These are phyloP conservation scores for Potorous gilbertii DNA, from an alignment of 2,797 vertebrate species.

Conservation along the genomic window DNA sequence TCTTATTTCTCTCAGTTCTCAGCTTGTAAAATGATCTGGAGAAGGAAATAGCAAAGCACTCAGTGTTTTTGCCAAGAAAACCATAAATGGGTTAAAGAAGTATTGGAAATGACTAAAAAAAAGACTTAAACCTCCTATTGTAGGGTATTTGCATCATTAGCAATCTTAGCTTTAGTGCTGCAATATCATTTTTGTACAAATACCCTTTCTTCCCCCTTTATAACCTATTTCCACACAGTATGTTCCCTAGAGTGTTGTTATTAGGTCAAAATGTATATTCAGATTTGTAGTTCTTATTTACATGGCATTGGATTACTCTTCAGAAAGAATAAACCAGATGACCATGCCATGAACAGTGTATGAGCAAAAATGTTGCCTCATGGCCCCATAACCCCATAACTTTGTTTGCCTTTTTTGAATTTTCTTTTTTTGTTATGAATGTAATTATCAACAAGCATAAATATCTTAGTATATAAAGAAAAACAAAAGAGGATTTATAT, in stretches of 20 bases:
- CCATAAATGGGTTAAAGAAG: not conserved
- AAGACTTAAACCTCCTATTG: not conserved
- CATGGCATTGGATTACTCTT: not conserved
- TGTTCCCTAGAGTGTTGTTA: not conserved
- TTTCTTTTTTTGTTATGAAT: not conserved
- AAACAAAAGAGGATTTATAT: not conserved
- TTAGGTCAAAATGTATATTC: not conserved
- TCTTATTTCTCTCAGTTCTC: not conserved
- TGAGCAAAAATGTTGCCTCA: not conserved
- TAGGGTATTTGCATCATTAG: not conserved
- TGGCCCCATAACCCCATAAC: not conserved
- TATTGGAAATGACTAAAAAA: not conserved
- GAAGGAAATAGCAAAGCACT: not conserved
- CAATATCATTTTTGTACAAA: not conserved
- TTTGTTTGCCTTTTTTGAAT: not conserved
- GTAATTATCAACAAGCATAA: not conserved
- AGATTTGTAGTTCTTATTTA: not conserved
- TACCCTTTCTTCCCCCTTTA: too few relatives aligned
- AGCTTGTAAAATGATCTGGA: not conserved
- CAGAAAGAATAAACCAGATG: not conserved
- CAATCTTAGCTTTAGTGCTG: not conserved
- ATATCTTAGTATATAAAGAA: not conserved
- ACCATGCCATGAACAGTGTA: not conserved
- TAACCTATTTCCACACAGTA: not conserved
- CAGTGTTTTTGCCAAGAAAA: not conserved